Evolutionary conservation across 2,888 invertebrate genomes (phyloP), one percentile per base, ranked within the genome.

Genomic region (Cephus pygmeus): DNA sequence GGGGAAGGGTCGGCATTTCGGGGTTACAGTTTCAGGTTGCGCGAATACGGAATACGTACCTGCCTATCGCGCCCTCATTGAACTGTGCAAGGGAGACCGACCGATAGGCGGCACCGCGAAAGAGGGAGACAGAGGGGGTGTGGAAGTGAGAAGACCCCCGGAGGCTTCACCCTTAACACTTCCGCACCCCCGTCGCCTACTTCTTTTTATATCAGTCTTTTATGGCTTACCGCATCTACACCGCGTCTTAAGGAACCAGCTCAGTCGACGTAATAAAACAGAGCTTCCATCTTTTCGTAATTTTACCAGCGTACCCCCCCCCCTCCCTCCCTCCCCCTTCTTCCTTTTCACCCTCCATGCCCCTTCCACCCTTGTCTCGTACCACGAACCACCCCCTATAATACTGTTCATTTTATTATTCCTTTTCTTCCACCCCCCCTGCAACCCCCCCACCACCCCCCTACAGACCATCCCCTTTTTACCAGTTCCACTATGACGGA

Each of bases 231-330:
- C 75, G 31, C 69, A 34, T 36, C 75, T 69, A 40, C 73, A 73
- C 30, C 76, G 30, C 40, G 73, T 56, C 73, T 77, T 77, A 31
- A 77, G 73, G 77, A n/a, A 74, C 40, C 68, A 33, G 69, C 69
- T 34, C 74, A 34, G 23, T 69, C 33, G 69, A 30, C 69, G 76
- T 77, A 76, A 79, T 80, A 75, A 80, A 79, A 80, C 71, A 68
- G 75, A 35, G 56, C 77, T 56, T 69, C 75, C 78, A 78, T 78
- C 75, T 78, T 78, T 76, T 75, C 69, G 69, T 78, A 75, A 75
- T 78, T 78, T 78, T 73, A 71, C 35, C 75, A 35, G 73, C 40
- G 40, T 40, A n/a, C 30, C 68, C 1, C 23, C 33, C 12, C 40
- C 56, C n/a, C 30, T 31, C 1, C 23, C 33, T 1, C 36, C 11